Evolutionary conservation across 2,797 vertebrate genomes (phyloP), one percentile per base, ranked within the genome.

Genomic region (Brachymystax lenok): DNA sequence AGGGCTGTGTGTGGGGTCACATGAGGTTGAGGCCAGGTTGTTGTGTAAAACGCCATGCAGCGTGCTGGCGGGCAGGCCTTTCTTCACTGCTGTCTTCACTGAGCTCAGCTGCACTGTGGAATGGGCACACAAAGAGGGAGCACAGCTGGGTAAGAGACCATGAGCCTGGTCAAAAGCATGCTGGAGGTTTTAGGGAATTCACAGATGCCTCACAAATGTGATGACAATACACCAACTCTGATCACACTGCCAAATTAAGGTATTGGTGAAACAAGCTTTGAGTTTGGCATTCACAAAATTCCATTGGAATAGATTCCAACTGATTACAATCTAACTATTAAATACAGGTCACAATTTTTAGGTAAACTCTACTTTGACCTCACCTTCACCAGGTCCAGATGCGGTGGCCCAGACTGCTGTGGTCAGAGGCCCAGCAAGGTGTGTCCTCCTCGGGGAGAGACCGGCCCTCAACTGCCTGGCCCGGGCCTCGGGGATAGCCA

Each of bases 401-500:
- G 87, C 89, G 0, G 87, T 95, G 74, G 93, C 88, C 0, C 76
- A 89, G 71, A 92, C 92, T 6, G 96, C 96, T 0, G 90, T 94
- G 69, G 95, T 96, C 72, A 88, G 85, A 71, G 93, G 92, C 66
- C 93, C 91, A 1, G 94, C 93, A 1, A 93, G 95, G 75, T 84
- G 84, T 74, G 85, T 96, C 40, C 92, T 97, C 69, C 90, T 96
- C 0, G 96, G 94, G 0, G 96, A 97, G 75, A 88, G 95, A 4
- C 91, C 94, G 0, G 96, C 96, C 52, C 93, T 97, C 0, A 96
- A 97, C 86, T 93, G 81, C 77, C 84, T 97, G 77, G 94, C 95
- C 1, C 92, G 95, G n/a, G 94, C 95, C 74, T 96, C 95, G 0
- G 96, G 96, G 0, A 92, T 97, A 0, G 95, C 96, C 81, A 96